Evolutionary conservation across 92 coral and sea anemone genomes (phyloP).

Genomic region (Diadumene lineata): DNA sequence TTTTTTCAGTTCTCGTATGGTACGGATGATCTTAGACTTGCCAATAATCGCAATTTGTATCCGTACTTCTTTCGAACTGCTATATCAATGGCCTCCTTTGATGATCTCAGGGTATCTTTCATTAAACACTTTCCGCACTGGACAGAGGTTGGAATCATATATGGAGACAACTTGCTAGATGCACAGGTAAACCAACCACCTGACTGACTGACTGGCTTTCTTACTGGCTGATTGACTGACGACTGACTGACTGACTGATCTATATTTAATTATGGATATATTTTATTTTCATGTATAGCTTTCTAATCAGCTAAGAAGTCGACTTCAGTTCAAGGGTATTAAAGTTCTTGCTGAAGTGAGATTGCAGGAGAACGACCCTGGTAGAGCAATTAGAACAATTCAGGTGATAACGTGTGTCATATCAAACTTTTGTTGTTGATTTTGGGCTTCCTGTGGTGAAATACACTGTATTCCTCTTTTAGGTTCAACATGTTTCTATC

Average conservation of each 20-base stretch:
- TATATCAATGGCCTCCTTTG: slow-evolving; percentile 57
- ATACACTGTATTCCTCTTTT: too few relatives aligned
- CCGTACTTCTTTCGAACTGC: slow-evolving; percentile 87
- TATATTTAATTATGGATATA: neutral
- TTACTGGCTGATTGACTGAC: neutral
- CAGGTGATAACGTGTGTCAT: slow-evolving; percentile 56
- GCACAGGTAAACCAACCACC: slow-evolving; percentile 37
- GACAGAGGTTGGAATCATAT: slow-evolving; percentile 85
- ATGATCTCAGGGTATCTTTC: slow-evolving; percentile 62
- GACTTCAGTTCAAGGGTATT: slow-evolving; percentile 49
- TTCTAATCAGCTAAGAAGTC: slow-evolving; percentile 57
- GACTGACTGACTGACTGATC: neutral
- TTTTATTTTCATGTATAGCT: slow-evolving; percentile 47
- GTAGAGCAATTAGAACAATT: slow-evolving; percentile 74
- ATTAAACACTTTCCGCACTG: slow-evolving; percentile 58
- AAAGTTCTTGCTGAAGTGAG: slow-evolving; percentile 84
- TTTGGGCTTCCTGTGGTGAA: too few relatives aligned
- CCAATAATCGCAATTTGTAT: slow-evolving; percentile 59
- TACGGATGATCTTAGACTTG: slow-evolving; percentile 72
- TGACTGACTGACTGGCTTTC: neutral
- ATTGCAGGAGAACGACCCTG: slow-evolving; percentile 74
- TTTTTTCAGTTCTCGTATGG: slow-evolving; percentile 85
- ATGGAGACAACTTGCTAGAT: slow-evolving; percentile 59
- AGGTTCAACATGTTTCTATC: too few relatives aligned
- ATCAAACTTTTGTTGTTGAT: too few relatives aligned